Evolutionary conservation across 2,888 invertebrate genomes (phyloP).

Genomic region (Trissoscelio sp.): DNA sequence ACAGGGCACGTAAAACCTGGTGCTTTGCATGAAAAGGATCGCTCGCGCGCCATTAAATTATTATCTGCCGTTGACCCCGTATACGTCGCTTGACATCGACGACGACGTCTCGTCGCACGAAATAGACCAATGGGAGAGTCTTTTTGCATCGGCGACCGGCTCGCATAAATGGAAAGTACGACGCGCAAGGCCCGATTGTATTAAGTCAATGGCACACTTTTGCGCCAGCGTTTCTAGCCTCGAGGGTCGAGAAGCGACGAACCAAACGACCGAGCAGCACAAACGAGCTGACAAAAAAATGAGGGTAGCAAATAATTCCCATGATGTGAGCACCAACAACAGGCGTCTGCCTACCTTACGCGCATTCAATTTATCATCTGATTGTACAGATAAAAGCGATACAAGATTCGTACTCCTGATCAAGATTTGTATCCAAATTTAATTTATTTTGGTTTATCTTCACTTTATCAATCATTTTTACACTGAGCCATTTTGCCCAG

Average conservation of each 20-base stretch:
- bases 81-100: constrained; percentile 32
- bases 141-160: constrained; percentile 32
- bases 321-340: constrained; percentile 2
- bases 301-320: constrained; percentile 31
- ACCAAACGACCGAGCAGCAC: constrained; percentile 1
- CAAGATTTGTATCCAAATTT: no score
- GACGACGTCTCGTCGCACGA: constrained; percentile 22
- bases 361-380: constrained; percentile 2
- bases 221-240: constrained; percentile 52
- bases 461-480: no score
- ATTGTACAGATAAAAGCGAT: not conserved
- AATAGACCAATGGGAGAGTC: constrained; percentile 31
- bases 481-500: no score
- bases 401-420: no score
- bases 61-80: constrained; percentile 56
- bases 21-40: constrained; percentile 40
- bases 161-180: constrained; percentile 56
- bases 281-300: constrained; percentile 24
- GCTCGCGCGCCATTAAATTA: constrained; percentile 35
- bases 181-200: constrained; percentile 43
- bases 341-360: not conserved
- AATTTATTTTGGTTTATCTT: no score
- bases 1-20: constrained; percentile 26
- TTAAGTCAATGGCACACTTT: constrained; percentile 56
- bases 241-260: constrained; percentile 21